Evolutionary conservation across 2,888 invertebrate genomes (phyloP).

Genomic region (Morpho deidamia): DNA sequence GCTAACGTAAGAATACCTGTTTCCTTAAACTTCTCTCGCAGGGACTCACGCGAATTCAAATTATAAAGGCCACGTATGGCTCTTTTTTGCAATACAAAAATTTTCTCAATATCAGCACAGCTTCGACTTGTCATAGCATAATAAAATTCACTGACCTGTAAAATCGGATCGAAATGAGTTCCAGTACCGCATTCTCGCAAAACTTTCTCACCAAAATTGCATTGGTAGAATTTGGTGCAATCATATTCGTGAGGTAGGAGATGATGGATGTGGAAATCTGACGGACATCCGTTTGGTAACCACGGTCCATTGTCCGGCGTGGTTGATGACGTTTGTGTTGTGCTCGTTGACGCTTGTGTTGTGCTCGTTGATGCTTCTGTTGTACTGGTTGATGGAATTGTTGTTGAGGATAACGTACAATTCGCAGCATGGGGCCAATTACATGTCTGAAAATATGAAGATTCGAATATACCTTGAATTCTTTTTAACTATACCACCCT

Average conservation of each 20-base stretch:
- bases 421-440: no score
- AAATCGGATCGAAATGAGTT: neutral
- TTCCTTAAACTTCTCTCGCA: no score
- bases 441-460: no score
- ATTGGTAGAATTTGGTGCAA: slow-evolving; percentile 6
- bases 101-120: no score
- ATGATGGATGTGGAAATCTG: neutral
- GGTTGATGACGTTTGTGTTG: neutral
- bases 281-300: slow-evolving; percentile 4
- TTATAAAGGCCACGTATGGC: no score
- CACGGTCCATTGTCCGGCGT: neutral
- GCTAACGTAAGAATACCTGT: no score
- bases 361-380: neutral
- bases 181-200: neutral
- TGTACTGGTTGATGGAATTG: neutral
- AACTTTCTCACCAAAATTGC: slow-evolving; percentile 1
- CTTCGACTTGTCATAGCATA: no score
- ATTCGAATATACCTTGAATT: no score
- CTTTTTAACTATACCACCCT: no score
- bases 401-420: neutral
- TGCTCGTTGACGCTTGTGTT: neutral
- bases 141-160: neutral
- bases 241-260: slow-evolving; percentile 4
- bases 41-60: no score
- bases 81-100: no score